Conservation (phyloP, 2,113 vertebrate species). For the Upupa epops region DNA sequence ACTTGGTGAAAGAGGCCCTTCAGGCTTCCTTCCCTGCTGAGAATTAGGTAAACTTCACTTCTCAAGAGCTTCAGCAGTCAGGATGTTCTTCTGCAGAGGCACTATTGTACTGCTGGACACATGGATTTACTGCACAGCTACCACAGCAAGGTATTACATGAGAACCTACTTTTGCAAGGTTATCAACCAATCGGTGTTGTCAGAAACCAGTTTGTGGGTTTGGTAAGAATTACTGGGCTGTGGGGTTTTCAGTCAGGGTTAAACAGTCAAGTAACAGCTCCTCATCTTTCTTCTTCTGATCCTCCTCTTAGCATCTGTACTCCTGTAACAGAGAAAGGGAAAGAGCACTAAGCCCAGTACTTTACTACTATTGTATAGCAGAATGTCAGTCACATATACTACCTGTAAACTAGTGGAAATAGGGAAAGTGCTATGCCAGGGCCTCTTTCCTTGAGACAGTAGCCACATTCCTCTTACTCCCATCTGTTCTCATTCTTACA, state of each 20-base stretch:
- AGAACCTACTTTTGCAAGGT: not conserved
- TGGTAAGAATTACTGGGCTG: not conserved
- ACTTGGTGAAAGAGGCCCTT: not conserved
- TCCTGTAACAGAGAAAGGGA: not conserved
- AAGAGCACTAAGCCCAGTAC: not conserved
- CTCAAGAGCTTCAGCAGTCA: not conserved
- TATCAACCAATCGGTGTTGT: not conserved
- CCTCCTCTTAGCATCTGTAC: not conserved
- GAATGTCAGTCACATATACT: not conserved
- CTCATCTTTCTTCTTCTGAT: slow-evolving; percentile 32
- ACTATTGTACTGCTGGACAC: not conserved
- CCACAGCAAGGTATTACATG: not conserved
- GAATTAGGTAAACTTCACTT: not conserved
- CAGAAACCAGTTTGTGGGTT: slow-evolving; percentile 10
- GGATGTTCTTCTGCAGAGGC: not conserved
- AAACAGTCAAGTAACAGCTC: slow-evolving; percentile 21
- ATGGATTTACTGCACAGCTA: not conserved
- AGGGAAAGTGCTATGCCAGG: not conserved
- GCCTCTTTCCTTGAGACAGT: not conserved
- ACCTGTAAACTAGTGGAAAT: not conserved
- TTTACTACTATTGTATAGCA: not conserved
- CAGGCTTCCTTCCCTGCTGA: not conserved
- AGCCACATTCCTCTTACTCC: not conserved
- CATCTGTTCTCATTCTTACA: not conserved
- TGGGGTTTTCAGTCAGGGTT: not conserved